These are phyloP conservation scores for Heliconius nattereri DNA, from an alignment of 1,140 invertebrate genomes.

Conservation along the genomic window DNA sequence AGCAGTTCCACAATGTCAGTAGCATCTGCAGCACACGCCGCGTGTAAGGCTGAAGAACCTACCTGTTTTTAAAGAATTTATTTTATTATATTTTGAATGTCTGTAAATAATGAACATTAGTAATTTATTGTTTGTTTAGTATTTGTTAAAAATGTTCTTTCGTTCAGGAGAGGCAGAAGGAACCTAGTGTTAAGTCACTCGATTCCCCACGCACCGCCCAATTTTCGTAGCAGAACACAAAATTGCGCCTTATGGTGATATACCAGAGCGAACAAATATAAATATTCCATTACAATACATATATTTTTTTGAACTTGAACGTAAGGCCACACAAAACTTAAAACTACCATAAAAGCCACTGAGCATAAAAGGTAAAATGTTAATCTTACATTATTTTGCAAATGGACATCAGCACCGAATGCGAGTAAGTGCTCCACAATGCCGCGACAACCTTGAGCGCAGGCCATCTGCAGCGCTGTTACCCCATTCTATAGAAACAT, in stretches of 20 bases:
- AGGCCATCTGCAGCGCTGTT: slow-evolving; percentile 88
- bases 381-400: slow-evolving; percentile 86
- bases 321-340: too few species aligned
- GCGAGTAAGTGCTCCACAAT: slow-evolving; percentile 87
- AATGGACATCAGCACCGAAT: slow-evolving; percentile 85
- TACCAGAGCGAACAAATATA: too few species aligned
- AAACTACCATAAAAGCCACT: too few species aligned
- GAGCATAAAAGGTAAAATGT: not conserved
- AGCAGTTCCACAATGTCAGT: slow-evolving; percentile 87
- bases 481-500: slow-evolving; percentile 83
- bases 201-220: too few species aligned
- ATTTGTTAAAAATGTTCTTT: not conserved
- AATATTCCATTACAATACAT: too few species aligned
- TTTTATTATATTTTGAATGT: too few species aligned
- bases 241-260: too few species aligned
- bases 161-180: too few species aligned
- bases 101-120: not conserved
- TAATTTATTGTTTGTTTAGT: not conserved
- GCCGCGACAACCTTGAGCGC: slow-evolving; percentile 87
- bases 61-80: slow-evolving; percentile 75
- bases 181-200: too few species aligned
- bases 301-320: too few species aligned
- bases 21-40: slow-evolving; percentile 88
- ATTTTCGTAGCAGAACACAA: too few species aligned
- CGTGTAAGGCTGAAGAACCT: slow-evolving; percentile 89